These are phyloP conservation scores for Struthio camelus DNA, from an alignment of 2,113 vertebrate genomes.

Conservation along the genomic window DNA sequence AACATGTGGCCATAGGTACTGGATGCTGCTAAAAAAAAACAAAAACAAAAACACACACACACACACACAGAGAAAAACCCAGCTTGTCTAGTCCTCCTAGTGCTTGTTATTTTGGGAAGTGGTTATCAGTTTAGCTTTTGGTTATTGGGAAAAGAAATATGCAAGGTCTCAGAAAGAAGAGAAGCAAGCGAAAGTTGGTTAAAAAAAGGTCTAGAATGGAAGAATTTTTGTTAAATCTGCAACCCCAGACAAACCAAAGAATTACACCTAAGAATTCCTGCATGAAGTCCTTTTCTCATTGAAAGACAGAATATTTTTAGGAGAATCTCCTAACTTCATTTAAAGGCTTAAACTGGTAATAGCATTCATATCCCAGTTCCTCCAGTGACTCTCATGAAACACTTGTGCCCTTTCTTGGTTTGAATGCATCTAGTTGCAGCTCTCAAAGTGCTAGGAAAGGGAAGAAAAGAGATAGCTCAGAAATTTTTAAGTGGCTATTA, in stretches of 20 bases:
- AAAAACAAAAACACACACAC: background rate
- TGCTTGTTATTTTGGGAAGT: background rate
- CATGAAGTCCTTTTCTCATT: background rate
- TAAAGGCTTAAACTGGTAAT: background rate
- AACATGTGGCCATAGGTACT: background rate
- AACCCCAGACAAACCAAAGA: slow-evolving; percentile 54
- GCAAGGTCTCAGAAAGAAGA: background rate
- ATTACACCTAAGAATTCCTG: background rate
- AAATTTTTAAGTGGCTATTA: background rate
- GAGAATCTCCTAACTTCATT: background rate
- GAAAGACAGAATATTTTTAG: background rate
- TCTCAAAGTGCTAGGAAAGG: slow-evolving; percentile 1
- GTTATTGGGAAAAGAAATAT: background rate
- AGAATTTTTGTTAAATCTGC: slow-evolving; percentile 21
- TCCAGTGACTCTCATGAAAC: background rate
- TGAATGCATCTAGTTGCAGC: slow-evolving; percentile 51
- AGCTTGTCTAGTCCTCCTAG: background rate
- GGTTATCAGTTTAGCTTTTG: too few relatives aligned
- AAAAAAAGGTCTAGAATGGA: background rate
- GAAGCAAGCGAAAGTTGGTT: background rate
- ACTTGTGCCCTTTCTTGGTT: slow-evolving; percentile 15
- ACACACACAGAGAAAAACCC: too few relatives aligned
- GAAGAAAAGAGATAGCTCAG: slow-evolving; percentile 1
- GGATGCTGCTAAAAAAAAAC: background rate
- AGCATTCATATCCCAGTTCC: background rate